These are phyloP conservation scores for Notolabrus celidotus DNA, from an alignment of 2,797 vertebrate genomes.

Conservation along the genomic window DNA sequence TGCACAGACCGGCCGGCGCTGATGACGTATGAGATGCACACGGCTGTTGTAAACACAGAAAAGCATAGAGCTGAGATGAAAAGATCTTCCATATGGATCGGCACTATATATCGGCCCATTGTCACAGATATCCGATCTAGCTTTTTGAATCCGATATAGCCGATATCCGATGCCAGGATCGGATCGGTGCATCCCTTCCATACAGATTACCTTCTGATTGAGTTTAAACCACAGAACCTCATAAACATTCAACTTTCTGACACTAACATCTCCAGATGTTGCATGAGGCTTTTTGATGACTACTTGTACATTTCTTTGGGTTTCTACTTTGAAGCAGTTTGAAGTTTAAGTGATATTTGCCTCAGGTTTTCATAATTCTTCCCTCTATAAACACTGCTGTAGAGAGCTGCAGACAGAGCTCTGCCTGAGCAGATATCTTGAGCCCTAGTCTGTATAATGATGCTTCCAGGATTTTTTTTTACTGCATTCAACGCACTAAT, in stretches of 20 bases:
- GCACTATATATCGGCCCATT: too few relatives aligned
- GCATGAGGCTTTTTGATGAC: not conserved
- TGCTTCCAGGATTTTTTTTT: not conserved
- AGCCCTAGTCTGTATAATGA: not conserved
- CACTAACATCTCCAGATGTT: not conserved
- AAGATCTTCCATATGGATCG: too few relatives aligned
- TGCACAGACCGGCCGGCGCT: too few relatives aligned
- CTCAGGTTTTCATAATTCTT: not conserved
- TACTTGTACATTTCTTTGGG: not conserved
- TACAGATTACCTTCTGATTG: constrained; percentile 3
- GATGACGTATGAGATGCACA: too few relatives aligned
- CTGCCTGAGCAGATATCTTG: not conserved
- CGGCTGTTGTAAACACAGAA: too few relatives aligned
- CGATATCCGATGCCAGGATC: too few relatives aligned
- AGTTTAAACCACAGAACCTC: not conserved
- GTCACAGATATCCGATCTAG: too few relatives aligned
- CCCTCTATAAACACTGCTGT: not conserved
- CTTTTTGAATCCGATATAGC: too few relatives aligned
- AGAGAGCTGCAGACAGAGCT: not conserved
- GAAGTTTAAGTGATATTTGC: not conserved
- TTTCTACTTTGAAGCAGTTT: not conserved
- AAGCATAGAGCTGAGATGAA: too few relatives aligned
- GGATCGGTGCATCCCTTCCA: too few relatives aligned
- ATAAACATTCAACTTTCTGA: not conserved
- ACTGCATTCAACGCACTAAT: not conserved